phyloP scores from a whole-genome alignment of 2,797 vertebrate species.

The Hemibagrus guttatus region DNA sequence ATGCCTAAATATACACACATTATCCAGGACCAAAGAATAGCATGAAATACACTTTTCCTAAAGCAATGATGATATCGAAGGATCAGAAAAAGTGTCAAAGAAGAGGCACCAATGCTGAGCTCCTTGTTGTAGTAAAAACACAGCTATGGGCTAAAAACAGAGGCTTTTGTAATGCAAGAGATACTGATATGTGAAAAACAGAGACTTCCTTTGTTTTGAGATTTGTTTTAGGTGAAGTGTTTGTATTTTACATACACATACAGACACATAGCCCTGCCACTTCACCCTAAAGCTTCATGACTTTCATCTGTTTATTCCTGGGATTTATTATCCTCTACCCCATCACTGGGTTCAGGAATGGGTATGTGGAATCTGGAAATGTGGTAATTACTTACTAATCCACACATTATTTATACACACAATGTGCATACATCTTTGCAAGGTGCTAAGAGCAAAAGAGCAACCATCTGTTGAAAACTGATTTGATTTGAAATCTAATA shows the following conservation, averaged over 20 bases:
- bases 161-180: not conserved
- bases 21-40: not conserved
- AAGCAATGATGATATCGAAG: not conserved
- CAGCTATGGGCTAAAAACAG: not conserved
- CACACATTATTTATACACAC: not conserved
- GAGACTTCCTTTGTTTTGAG: not conserved
- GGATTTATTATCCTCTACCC: not conserved
- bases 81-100: not conserved
- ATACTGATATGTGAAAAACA: not conserved
- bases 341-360: not conserved
- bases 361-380: not conserved
- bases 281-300: not conserved
- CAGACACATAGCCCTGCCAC: not conserved
- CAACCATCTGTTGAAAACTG: slow-evolving; percentile 7
- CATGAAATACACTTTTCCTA: not conserved
- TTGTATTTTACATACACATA: not conserved
- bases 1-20: not conserved
- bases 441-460: not conserved
- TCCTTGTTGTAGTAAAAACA: not conserved
- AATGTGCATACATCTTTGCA: not conserved
- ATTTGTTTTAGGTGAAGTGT: not conserved
- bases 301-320: not conserved
- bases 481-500: not conserved
- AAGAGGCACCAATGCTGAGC: not conserved
- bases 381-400: not conserved